These are phyloP conservation scores for Aromia moschata DNA, from an alignment of 2,888 invertebrate species.

Conservation along the genomic window DNA sequence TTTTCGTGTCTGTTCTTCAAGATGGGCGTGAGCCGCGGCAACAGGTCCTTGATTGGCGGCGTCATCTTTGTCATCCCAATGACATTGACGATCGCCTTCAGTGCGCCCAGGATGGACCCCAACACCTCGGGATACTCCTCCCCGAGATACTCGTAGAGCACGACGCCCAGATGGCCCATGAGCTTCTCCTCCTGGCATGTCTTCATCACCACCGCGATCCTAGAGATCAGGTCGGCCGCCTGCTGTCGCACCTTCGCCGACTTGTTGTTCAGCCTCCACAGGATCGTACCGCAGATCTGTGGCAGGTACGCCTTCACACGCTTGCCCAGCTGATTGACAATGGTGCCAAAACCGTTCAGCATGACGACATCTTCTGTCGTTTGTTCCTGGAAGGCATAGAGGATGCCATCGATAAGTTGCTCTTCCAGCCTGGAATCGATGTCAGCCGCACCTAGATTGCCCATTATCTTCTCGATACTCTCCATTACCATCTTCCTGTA, in stretches of 20 bases:
- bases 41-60: constrained; percentile 97
- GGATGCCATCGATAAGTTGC: constrained; percentile 97
- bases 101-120: constrained; percentile 96
- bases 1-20: constrained; percentile 91
- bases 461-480: constrained; percentile 98
- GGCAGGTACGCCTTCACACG: constrained; percentile 98
- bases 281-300: constrained; percentile 99
- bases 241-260: constrained; percentile 99
- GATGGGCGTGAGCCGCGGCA: constrained; percentile 96
- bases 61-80: constrained; percentile 99
- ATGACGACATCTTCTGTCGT: constrained; percentile 99
- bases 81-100: constrained; percentile 99
- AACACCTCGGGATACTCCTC: constrained; percentile 99
- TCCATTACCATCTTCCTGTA: constrained; percentile 99
- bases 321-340: constrained; percentile 97
- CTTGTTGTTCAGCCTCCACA: constrained; percentile 99
- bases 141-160: constrained; percentile 97
- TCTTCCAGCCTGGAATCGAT: constrained; percentile 98
- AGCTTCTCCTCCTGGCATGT: constrained; percentile 99
- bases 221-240: constrained; percentile 97
- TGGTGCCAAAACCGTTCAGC: constrained; percentile 99
- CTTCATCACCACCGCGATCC: constrained; percentile 99
- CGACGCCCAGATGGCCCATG: constrained; percentile 99
- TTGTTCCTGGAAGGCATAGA: constrained; percentile 99
- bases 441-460: constrained; percentile 96